A percentile compares a stretch with the other conserved stretches of the same genome.
Conservation (phyloP, 2,888 invertebrate species). For the Xanthia icteritia region DNA sequence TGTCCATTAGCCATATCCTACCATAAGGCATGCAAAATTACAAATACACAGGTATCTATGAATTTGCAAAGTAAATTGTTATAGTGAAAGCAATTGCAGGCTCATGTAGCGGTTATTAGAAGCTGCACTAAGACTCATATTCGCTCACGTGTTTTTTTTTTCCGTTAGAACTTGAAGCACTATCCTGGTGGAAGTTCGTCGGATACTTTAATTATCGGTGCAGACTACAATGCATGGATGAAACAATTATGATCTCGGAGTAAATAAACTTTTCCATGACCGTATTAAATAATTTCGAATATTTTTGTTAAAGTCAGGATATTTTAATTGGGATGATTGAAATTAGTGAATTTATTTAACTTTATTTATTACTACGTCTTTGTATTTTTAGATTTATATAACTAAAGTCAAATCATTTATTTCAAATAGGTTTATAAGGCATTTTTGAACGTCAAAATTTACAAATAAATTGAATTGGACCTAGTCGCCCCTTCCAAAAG, state of each 20-base stretch:
- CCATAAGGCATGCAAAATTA: too few relatives aligned
- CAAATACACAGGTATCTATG: too few relatives aligned
- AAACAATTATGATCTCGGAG: constrained; percentile 4
- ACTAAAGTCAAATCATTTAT: too few relatives aligned
- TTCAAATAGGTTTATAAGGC: too few relatives aligned
- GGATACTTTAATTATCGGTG: constrained; percentile 26
- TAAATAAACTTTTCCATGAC: not conserved
- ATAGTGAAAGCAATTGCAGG: constrained; percentile 15
- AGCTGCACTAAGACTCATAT: constrained; percentile 16
- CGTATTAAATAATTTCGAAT: not conserved
- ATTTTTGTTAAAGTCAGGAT: not conserved
- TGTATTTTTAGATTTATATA: not conserved
- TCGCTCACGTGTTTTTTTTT: not conserved
- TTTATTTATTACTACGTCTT: not conserved
- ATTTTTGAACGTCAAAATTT: too few relatives aligned
- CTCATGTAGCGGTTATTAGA: constrained; percentile 1
- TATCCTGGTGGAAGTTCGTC: not conserved
- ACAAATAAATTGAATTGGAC: too few relatives aligned
- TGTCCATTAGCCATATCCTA: too few relatives aligned
- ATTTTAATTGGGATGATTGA: not conserved
- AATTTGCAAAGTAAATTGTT: constrained; percentile 28
- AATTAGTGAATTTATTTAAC: not conserved
- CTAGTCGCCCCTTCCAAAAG: too few relatives aligned
- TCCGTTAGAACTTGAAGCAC: not conserved
- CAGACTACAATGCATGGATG: not conserved